Base-by-base conservation (phyloP, 1,140 invertebrate genomes). In the Apocrypta bakeri region DNA sequence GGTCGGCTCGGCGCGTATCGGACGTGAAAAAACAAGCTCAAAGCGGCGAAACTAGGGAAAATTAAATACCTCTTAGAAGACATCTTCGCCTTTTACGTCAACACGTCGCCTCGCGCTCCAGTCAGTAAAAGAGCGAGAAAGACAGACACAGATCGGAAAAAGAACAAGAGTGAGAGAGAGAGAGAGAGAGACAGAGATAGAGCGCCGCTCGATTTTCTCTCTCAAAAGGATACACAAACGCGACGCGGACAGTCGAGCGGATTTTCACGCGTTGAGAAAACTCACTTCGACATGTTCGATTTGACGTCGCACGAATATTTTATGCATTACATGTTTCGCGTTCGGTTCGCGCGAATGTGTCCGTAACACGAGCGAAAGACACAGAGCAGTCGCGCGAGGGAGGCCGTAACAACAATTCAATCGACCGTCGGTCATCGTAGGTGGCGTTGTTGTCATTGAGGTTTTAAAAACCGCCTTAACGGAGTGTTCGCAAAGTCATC, bases 1-100 rank as follows among this genome's bases (percentile, higher is more conserved):
- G 24, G 63, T 9, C 7, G 4, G 2, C 11, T 17, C 17, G 48
- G 21, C 33, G 11, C 21, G 37, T 24, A 37, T 56, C 21, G n/a
- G 37, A 72, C 17, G 37, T 24, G 8, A 29, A 66, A 48, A 79
- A 66, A 74, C 25, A 74, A 81, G n/a, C 42, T 21, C 2, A 7
- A 17, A 56, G 69, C 24, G 63, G 63, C 63, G 33, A 21, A 37
- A 24, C 8, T 37, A 74, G 68, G 42, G 37, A 79, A 85, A 90
- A 88, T 86, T 85, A 86, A 86, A 84, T 91, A 92, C 91, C 91
- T 92, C 85, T 92, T 92, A 84, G 91, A 92, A 89, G 91, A 92
- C 91, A 92, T 92, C 87, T 90, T 92, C 86, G 86, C 21, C 87
- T 86, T 88, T 85, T 87, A 85, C 82, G 84, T 87, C 85, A 84